phyloP scores from a whole-genome alignment of 2,113 vertebrate species.

The Brachypodius melanocephalos region DNA sequence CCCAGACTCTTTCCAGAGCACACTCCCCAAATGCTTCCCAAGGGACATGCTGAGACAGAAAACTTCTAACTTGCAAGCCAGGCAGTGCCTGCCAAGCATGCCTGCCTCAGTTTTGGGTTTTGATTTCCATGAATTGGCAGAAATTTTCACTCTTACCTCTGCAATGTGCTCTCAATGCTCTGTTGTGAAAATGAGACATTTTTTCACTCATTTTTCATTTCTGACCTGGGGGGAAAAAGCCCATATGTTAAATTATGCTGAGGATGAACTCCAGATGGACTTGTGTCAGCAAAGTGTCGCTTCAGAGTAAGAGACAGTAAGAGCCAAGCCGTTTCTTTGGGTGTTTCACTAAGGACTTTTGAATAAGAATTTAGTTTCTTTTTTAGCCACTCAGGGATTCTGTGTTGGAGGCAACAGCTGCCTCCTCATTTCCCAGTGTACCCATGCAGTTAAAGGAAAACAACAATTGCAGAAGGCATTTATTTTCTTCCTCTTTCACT shows the following conservation, averaged over 20 bases:
- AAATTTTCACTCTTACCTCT: slow-evolving; percentile 10
- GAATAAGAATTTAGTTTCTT: not conserved
- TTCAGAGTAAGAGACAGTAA: not conserved
- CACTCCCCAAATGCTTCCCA: not conserved
- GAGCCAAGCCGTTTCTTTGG: not conserved
- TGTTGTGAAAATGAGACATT: not conserved
- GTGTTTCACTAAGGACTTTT: not conserved
- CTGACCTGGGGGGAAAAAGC: not conserved
- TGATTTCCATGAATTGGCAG: not conserved
- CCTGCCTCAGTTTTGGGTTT: not conserved
- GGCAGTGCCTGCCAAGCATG: not conserved
- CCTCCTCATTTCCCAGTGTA: not conserved
- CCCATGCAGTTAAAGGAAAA: not conserved
- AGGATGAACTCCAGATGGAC: not conserved
- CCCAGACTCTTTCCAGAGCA: not conserved
- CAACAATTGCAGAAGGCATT: not conserved
- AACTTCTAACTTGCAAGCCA: not conserved
- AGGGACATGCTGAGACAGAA: not conserved
- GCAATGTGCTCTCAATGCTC: not conserved
- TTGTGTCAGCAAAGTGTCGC: not conserved
- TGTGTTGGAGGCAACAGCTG: not conserved
- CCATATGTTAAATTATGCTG: not conserved
- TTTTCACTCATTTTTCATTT: not conserved
- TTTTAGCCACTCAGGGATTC: not conserved
- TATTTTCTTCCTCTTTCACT: not conserved